Base-by-base conservation (phyloP, 2,888 invertebrate genomes). In the Drosophila subsilvestris region DNA sequence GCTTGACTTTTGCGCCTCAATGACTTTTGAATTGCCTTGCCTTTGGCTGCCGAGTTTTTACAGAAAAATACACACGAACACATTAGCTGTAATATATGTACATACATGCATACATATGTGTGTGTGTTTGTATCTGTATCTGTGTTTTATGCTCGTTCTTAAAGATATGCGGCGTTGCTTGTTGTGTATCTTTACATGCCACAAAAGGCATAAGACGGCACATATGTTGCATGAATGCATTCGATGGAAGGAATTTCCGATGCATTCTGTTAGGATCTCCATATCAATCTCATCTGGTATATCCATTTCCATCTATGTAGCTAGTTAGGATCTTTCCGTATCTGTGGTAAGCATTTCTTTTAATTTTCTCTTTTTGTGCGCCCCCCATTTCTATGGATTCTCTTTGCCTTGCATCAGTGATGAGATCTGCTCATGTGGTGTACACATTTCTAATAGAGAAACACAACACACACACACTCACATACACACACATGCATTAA, bases 1-100 rank as follows among this genome's bases (percentile, higher is more conserved):
- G 86, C 88, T 88, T 86, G 86, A 89, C 85, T 86, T 85, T 89
- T 89, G 88, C 83, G 85, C 89, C 89, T 86, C 89, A 86, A 86
- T 86, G 86, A 86, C 89, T 86, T 89, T 89, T 83, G 86, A 87
- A 86, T 86, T 89, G 86, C 88, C 85, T 85, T 87, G 83, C 86
- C 88, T 86, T 87, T 79, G 89, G 88, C 84, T 82, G 89, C 82
- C 65, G n/a, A 70, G 73, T 80, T 78, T 73, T 66, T 61, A 72
- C 76, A 73, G 25, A 74, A 68, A 69, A 45, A 22, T 20, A 51
- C 45, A 45, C 50, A 55, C 20, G 10, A 44, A 43, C 45, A 53
- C 54, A 51, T 47, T 29, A 10, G 44, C 56, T 9, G 22, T 43
- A 55, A 27, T 7, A 72, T n/a, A n/a, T n/a, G n/a, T n/a, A n/a